Evolutionary conservation across 2,888 invertebrate species (phyloP), one percentile per base, ranked within the genome.

Genomic region (Polymixis lichenea): DNA sequence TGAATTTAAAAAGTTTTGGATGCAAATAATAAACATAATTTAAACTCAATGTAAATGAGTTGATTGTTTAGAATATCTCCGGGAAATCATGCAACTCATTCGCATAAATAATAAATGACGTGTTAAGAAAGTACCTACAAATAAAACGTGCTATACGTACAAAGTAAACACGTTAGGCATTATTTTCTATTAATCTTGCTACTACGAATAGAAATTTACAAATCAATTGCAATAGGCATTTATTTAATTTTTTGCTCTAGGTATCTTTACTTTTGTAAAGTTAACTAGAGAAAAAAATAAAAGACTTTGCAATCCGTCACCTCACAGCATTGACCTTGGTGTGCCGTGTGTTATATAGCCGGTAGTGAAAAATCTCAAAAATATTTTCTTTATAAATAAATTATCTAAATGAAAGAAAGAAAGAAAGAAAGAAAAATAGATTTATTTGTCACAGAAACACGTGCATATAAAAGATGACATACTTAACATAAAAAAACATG

Each of bases 131-230:
- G 22, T 78, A 25, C 11, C 43, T 11, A 9, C 0, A 22, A n/a
- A 51, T 19, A n/a, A 64, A 64, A 53, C 74, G 78, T 75, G 78
- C 7, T 46, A 8, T 0, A 28, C 15, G 0, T 78, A 46, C 11
- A 15, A 32, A 78, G 17, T 46, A 19, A 32, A 25, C 46, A 56
- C 19, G 43, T 62, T 51, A 5, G 2, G 6, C 19, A 38, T 11
- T 43, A 13, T 38, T 51, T 43, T 51, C 13, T 51, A 28, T 19
- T 19, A 38, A 5, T 51, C n/a, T 49, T 25, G 2, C 17, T 15
- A 19, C 17, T 72, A 4, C 22, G 46, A 58, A 49, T 75, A 46
- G 9, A 56, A 56, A 72, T 49, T 32, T 75, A 32, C 15, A 56
- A 56, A 72, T 17, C 11, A 72, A 53, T 51, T 7, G 3, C 38